These are phyloP conservation scores for Petrolisthes cinctipes DNA, from an alignment of 2,888 invertebrate species.

Conservation along the genomic window DNA sequence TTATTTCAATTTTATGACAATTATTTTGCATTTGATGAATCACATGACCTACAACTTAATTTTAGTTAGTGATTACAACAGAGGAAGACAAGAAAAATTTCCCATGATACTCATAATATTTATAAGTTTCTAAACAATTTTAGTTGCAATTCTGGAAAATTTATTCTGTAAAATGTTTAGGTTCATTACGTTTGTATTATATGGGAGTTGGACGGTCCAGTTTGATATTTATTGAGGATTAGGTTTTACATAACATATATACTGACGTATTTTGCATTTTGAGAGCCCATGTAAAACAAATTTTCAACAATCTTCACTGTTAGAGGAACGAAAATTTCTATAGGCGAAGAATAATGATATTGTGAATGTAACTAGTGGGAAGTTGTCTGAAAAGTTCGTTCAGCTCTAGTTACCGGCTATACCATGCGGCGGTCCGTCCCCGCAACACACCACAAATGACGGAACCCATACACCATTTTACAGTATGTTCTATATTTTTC, in stretches of 20 bases:
- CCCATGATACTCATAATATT: too few relatives aligned
- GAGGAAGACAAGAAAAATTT: too few relatives aligned
- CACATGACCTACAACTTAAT: too few relatives aligned
- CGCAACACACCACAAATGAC: constrained; percentile 18
- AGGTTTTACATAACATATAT: not conserved
- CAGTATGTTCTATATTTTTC: too few relatives aligned
- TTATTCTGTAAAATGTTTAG: too few relatives aligned
- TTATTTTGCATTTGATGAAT: too few relatives aligned
- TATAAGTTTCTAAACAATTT: too few relatives aligned
- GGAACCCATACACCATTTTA: too few relatives aligned
- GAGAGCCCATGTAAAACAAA: not conserved
- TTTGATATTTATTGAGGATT: not conserved
- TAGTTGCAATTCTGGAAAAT: too few relatives aligned
- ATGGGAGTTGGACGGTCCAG: not conserved
- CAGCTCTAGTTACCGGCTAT: constrained; percentile 37
- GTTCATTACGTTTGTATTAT: too few relatives aligned
- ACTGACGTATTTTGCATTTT: constrained; percentile 15
- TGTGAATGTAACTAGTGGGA: constrained; percentile 17
- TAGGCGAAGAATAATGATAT: constrained; percentile 12
- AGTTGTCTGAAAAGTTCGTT: constrained; percentile 16
- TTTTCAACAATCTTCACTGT: constrained; percentile 1
- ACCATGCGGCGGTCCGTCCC: constrained; percentile 29
- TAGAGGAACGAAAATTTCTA: constrained; percentile 18
- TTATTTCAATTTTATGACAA: too few relatives aligned
- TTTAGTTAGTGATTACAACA: too few relatives aligned